These are phyloP conservation scores for Galerucella calmariensis DNA, from an alignment of 2,888 invertebrate species.

Conservation along the genomic window DNA sequence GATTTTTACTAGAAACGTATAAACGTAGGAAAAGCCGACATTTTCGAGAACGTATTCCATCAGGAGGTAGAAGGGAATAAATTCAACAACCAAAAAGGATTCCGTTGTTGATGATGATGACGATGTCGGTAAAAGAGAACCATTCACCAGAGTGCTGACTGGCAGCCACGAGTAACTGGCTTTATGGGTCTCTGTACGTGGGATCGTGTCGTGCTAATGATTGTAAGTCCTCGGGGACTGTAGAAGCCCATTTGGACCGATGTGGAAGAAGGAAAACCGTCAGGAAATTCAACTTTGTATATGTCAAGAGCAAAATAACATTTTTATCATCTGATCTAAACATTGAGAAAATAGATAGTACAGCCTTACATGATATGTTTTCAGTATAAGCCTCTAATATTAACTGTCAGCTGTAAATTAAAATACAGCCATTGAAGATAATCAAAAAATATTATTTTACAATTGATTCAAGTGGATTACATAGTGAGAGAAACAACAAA, in stretches of 20 bases:
- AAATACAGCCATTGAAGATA: no score
- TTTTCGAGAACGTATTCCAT: slow-evolving; percentile 16
- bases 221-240: slow-evolving; percentile 57
- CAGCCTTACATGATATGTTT: no score
- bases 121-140: slow-evolving; percentile 45
- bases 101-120: slow-evolving; percentile 42
- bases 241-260: slow-evolving; percentile 43
- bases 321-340: slow-evolving; percentile 35
- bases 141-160: slow-evolving; percentile 61
- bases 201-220: slow-evolving; percentile 63
- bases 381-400: no score
- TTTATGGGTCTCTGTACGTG: slow-evolving; percentile 61
- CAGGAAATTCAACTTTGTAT: slow-evolving; percentile 34
- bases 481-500: no score
- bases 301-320: slow-evolving; percentile 33
- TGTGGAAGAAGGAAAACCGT: slow-evolving; percentile 36
- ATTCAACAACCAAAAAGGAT: slow-evolving; percentile 38
- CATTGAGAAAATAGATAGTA: not conserved
- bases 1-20: not conserved
- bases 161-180: slow-evolving; percentile 61
- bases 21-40: slow-evolving; percentile 8
- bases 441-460: no score
- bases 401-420: no score
- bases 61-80: slow-evolving; percentile 23
- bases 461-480: no score